Evolutionary conservation across 2,888 invertebrate species (phyloP), one percentile per base, ranked within the genome.

Genomic region (Eristalis arbustorum): DNA sequence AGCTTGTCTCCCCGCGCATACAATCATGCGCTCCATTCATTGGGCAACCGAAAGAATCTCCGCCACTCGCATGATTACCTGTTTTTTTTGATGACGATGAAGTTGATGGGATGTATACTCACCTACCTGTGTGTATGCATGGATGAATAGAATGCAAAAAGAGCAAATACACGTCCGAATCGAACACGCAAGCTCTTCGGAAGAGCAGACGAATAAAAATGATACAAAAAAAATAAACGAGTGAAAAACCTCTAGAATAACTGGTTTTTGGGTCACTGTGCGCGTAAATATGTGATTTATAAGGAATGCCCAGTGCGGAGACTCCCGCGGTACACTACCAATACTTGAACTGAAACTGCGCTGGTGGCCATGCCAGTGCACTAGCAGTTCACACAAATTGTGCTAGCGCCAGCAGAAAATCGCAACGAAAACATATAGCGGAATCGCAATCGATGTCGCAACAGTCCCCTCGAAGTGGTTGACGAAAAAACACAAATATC

Each of bases 211-310:
- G 34, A 69, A 42, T 31, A 18, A 56, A 66, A 63, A 34, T 49
- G 23, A n/a, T 42, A 13, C 14, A 34, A 49, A 62, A 62, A 34
- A 14, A 25, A 25, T 25, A 25, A 14, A 49, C n/a, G 28, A 74
- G 37, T 18, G 49, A 63, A 75, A 82, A 78, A 83, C 77, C 83
- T 87, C 78, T 57, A 75, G 75, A 85, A 82, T 82, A 87, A 87
- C 87, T 87, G 83, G 87, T 87, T 87, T 87, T 72, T 87, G 78
- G 87, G 87, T 87, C 87, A 87, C 83, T 87, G 83, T 79, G 83
- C 87, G 87, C 67, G 68, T 75, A 79, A 75, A 79, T 87, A 87
- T 82, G 85, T 85, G 82, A 66, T 81, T 77, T 76, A 57, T 37
- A 67, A 63, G 64, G 42, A 81, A 68, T 80, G 62, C 22, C 62